These are phyloP conservation scores for Nettapus auritus DNA, from an alignment of 2,113 vertebrate species.

Conservation along the genomic window DNA sequence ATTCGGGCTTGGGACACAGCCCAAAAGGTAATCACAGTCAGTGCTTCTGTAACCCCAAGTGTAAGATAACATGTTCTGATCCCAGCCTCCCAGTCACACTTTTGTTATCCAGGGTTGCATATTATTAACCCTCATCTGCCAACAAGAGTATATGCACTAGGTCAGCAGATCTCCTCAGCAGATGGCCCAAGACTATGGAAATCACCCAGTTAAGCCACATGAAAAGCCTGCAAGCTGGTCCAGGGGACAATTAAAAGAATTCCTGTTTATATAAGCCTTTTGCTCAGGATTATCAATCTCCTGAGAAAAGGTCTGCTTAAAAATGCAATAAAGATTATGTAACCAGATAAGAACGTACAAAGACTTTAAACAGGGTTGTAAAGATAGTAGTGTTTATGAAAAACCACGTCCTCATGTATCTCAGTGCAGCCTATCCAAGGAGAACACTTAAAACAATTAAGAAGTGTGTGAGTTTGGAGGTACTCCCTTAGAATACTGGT, in stretches of 20 bases:
- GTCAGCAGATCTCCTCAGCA: neutral
- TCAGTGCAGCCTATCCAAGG: neutral
- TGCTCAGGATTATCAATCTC: neutral
- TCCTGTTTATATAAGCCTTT: slow-evolving; percentile 3
- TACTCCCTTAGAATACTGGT: neutral
- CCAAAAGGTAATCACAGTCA: neutral
- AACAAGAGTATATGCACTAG: neutral
- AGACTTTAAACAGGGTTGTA: slow-evolving; percentile 26
- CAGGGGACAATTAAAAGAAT: neutral
- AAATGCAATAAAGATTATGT: neutral
- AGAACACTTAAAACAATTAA: slow-evolving; percentile 13
- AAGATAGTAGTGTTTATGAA: slow-evolving; percentile 35
- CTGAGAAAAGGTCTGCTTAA: slow-evolving; percentile 12
- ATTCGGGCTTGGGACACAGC: neutral
- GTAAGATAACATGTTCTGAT: neutral
- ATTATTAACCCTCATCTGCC: neutral
- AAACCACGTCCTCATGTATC: neutral
- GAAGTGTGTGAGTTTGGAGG: neutral
- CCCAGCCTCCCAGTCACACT: neutral
- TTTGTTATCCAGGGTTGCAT: neutral
- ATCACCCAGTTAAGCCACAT: neutral
- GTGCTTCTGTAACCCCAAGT: rapidly evolving
- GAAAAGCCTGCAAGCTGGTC: neutral
- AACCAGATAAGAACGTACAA: slow-evolving; percentile 2
- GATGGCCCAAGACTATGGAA: neutral